Percentiles rank a stretch among this genome's conserved stretches.
Conservation (phyloP, 2,113 vertebrate genomes). For the Dendropsophus ebraccatus region DNA sequence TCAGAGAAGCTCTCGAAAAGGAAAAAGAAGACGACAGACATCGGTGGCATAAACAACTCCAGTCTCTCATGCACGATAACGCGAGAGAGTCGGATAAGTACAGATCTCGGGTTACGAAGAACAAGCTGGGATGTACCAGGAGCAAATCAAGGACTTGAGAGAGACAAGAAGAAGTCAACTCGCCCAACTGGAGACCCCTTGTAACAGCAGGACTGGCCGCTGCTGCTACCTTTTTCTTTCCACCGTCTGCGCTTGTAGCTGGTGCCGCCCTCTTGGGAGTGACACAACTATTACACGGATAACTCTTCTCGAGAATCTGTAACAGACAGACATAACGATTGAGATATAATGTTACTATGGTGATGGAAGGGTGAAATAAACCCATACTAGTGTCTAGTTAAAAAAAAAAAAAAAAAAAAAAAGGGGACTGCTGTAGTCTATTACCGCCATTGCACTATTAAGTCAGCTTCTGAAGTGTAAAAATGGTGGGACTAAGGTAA, state of each 20-base stretch:
- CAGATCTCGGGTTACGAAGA: not conserved
- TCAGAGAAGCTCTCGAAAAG: slow-evolving; percentile 43
- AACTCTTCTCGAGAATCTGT: no score
- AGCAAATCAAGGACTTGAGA: not conserved
- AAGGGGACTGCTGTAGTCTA: no score
- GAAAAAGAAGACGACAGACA: slow-evolving; percentile 11
- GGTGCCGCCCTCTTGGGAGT: not conserved
- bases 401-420: no score
- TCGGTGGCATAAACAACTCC: slow-evolving; percentile 20
- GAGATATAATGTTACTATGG: no score
- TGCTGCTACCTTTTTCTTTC: not conserved
- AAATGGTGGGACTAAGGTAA: no score
- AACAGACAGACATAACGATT: no score
- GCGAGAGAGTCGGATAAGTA: not conserved
- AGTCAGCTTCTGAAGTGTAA: no score
- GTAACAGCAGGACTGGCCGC: not conserved
- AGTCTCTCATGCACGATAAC: not conserved
- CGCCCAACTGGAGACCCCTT: not conserved
- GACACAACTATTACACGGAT: not conserved
- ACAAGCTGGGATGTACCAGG: not conserved
- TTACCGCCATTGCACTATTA: no score
- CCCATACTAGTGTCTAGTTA: no score
- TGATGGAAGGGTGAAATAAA: no score
- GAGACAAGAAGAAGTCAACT: not conserved
- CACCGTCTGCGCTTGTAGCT: not conserved